Conservation (phyloP, 64 coral and sea anemone genomes). For the Hydrozoanthus tunicans region DNA sequence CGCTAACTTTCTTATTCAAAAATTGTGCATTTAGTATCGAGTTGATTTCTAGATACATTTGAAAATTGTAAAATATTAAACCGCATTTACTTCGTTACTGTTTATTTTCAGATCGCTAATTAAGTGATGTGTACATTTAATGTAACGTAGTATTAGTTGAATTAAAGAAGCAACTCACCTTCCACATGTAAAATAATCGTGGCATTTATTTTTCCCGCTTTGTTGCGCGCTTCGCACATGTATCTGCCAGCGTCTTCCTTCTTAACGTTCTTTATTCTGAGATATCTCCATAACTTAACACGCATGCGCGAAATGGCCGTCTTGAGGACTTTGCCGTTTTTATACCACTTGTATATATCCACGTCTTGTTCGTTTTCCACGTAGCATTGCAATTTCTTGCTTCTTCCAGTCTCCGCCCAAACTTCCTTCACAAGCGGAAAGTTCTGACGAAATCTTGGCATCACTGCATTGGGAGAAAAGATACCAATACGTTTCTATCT, state of each 20-base stretch:
- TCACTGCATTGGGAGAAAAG: neutral
- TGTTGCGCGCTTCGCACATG: constrained; percentile 64
- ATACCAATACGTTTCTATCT: neutral
- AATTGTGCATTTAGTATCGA: too few relatives aligned
- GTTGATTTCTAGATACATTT: too few relatives aligned
- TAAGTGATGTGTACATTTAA: too few relatives aligned
- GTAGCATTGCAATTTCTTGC: neutral
- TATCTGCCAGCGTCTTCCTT: constrained; percentile 67
- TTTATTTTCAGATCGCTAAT: too few relatives aligned
- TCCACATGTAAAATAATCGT: constrained; percentile 57
- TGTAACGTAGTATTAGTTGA: too few relatives aligned
- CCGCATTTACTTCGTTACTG: too few relatives aligned
- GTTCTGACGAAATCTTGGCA: neutral
- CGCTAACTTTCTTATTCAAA: too few relatives aligned
- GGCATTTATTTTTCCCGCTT: constrained; percentile 36
- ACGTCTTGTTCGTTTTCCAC: neutral
- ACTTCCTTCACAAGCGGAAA: neutral
- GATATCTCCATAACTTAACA: constrained; percentile 58
- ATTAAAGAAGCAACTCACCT: constrained; percentile 24
- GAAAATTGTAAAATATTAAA: too few relatives aligned
- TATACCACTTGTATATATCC: constrained; percentile 56
- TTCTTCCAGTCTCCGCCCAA: neutral
- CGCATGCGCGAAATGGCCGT: constrained; percentile 56
- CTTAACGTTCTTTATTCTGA: constrained; percentile 56
- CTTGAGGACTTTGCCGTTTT: constrained; percentile 50